Evolutionary conservation across 1,140 invertebrate species (phyloP).

Genomic region (Lycorma delicatula): DNA sequence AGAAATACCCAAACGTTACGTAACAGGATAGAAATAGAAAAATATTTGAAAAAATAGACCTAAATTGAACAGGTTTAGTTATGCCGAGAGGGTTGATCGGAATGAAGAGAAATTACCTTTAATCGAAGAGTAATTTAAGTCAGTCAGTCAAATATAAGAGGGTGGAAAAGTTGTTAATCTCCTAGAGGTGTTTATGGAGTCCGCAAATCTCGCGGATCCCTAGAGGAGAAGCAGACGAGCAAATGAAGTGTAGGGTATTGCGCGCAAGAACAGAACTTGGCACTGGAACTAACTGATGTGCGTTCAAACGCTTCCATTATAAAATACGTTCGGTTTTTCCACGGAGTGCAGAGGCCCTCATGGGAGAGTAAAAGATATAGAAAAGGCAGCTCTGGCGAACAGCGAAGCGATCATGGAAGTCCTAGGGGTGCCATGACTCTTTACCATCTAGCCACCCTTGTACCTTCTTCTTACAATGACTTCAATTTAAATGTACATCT

Average conservation of each 20-base stretch:
- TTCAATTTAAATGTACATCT: no score
- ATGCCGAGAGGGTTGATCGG: background rate
- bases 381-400: constrained; percentile 8
- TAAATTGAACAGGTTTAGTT: background rate
- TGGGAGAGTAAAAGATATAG: constrained; percentile 1
- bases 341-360: background rate
- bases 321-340: background rate
- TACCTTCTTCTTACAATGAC: no score
- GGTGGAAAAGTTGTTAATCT: constrained; percentile 1
- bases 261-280: no score
- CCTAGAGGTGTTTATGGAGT: background rate
- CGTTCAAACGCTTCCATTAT: background rate
- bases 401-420: background rate
- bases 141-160: background rate
- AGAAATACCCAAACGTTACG: no score
- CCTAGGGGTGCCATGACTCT: constrained; percentile 10
- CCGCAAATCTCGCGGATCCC: background rate
- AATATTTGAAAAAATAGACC: no score
- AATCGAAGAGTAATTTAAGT: constrained; percentile 1
- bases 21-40: no score
- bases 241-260: background rate
- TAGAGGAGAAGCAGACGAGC: background rate
- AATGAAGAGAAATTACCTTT: background rate
- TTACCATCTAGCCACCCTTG: background rate
- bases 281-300: background rate